phyloP scores from a whole-genome alignment of 2,797 vertebrate genomes.

The Champsocephalus esox region DNA sequence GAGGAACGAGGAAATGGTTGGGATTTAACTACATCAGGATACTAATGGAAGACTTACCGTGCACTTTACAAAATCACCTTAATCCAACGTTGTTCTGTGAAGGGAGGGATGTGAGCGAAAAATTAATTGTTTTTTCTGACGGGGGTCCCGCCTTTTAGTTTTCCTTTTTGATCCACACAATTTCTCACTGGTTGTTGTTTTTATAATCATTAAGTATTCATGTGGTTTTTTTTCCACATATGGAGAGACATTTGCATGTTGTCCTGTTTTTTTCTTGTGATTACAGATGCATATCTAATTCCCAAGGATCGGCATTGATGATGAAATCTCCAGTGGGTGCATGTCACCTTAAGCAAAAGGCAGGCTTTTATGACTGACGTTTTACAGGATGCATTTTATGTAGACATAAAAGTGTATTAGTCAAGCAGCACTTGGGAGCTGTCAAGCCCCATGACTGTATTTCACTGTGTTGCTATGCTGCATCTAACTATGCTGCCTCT shows the following conservation, averaged over 20 bases:
- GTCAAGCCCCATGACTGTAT: conserved; percentile 50
- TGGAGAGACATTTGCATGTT: conserved; percentile 14
- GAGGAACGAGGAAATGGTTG: conserved; percentile 59
- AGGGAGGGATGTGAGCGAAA: conserved; percentile 33
- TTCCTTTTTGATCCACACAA: conserved; percentile 22
- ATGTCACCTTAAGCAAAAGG: conserved; percentile 68
- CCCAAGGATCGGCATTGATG: conserved; percentile 28
- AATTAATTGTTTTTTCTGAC: conserved; percentile 49
- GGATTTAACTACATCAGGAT: conserved; percentile 71
- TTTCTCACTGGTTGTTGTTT: not conserved
- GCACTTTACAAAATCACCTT: conserved; percentile 66
- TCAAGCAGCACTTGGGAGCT: conserved; percentile 58
- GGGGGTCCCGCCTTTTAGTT: conserved; percentile 3
- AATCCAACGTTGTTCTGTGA: conserved; percentile 51
- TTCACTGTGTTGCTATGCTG: conserved; percentile 43
- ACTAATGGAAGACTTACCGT: conserved; percentile 66
- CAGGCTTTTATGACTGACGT: conserved; percentile 67
- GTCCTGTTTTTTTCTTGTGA: conserved; percentile 1
- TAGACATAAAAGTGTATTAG: conserved; percentile 80
- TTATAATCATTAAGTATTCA: conserved; percentile 15
- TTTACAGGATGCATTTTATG: conserved; percentile 81
- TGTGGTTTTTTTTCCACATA: conserved; percentile 5
- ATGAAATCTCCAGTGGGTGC: conserved; percentile 57
- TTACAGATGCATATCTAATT: conserved; percentile 24
- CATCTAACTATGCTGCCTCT: conserved; percentile 21